Evolutionary conservation across 2,797 vertebrate species (phyloP).

Genomic region (Merluccius polli): DNA sequence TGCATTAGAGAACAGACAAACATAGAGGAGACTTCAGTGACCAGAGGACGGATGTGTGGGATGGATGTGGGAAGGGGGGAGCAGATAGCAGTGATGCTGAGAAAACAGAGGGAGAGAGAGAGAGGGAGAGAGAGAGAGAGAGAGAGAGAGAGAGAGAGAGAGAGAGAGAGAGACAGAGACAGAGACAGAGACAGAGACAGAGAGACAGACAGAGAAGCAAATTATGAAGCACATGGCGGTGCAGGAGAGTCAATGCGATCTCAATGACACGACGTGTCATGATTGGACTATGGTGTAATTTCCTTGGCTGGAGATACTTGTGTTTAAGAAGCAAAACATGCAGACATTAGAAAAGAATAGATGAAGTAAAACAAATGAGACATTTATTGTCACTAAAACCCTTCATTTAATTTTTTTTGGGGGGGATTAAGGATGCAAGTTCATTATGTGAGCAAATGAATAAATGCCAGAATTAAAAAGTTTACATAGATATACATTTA

Average conservation of each 20-base stretch:
- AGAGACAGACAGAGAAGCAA: conserved; percentile 19
- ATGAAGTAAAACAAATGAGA: conserved; percentile 15
- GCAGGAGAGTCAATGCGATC: conserved; percentile 36
- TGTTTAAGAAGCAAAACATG: conserved; percentile 51
- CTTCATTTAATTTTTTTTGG: neutral
- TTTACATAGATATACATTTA: neutral
- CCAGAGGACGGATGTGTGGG: conserved; percentile 30
- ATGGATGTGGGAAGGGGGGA: conserved; percentile 28
- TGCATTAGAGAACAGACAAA: conserved; percentile 58
- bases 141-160: conserved; percentile 25
- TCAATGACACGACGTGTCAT: conserved; percentile 29
- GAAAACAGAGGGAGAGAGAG: neutral
- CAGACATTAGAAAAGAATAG: conserved; percentile 48
- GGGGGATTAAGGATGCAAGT: neutral
- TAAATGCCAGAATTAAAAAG: neutral
- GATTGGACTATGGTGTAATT: conserved; percentile 29
- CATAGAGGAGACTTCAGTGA: conserved; percentile 58
- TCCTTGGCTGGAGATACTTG: conserved; percentile 26
- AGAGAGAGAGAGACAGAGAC: neutral
- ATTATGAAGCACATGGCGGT: conserved; percentile 46
- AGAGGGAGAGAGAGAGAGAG: conserved; percentile 24
- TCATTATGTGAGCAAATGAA: neutral
- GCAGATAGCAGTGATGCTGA: conserved; percentile 19
- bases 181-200: conserved; percentile 26
- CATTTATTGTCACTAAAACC: neutral